phyloP scores from a whole-genome alignment of 2,797 vertebrate species.

The Etheostoma perlongum region DNA sequence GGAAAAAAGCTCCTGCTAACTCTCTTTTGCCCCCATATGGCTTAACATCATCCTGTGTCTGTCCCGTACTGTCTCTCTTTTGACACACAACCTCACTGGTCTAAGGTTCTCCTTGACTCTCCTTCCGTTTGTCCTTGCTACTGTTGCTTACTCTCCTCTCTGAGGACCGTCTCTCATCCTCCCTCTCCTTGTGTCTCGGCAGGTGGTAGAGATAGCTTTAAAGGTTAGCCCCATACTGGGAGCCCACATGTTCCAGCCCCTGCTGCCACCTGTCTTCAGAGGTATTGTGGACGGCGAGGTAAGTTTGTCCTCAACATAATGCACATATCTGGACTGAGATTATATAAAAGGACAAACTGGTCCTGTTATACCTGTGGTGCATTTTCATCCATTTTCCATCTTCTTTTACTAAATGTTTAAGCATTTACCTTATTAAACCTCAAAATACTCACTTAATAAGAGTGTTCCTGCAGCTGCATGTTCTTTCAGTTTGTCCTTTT shows the following conservation, averaged over 20 bases:
- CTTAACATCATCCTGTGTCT: constrained; percentile 29
- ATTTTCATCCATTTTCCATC: not conserved
- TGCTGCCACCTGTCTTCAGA: constrained; percentile 91
- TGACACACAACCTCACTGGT: not conserved
- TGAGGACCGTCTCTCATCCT: constrained; percentile 31
- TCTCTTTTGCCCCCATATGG: not conserved
- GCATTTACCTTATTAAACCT: constrained; percentile 14
- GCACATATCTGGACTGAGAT: not conserved
- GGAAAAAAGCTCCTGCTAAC: constrained; percentile 7
- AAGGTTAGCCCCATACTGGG: constrained; percentile 93
- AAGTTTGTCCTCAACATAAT: constrained; percentile 66
- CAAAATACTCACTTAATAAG: not conserved
- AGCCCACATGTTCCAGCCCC: constrained; percentile 93
- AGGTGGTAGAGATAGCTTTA: constrained; percentile 96
- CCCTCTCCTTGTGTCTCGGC: constrained; percentile 61
- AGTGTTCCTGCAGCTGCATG: not conserved
- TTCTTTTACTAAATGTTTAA: not conserved
- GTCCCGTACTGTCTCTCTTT: constrained; percentile 5
- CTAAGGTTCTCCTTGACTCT: constrained; percentile 8
- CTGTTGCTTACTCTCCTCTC: constrained; percentile 20
- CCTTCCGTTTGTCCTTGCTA: constrained; percentile 25
- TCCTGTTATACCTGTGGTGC: not conserved
- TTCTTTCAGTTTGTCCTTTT: constrained; percentile 31
- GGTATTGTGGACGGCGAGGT: constrained; percentile 96
- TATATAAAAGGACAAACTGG: constrained; percentile 10